Evolutionary conservation across 2,888 invertebrate species (phyloP), one percentile per base, ranked within the genome.

Genomic region (Latheticus oryzae): DNA sequence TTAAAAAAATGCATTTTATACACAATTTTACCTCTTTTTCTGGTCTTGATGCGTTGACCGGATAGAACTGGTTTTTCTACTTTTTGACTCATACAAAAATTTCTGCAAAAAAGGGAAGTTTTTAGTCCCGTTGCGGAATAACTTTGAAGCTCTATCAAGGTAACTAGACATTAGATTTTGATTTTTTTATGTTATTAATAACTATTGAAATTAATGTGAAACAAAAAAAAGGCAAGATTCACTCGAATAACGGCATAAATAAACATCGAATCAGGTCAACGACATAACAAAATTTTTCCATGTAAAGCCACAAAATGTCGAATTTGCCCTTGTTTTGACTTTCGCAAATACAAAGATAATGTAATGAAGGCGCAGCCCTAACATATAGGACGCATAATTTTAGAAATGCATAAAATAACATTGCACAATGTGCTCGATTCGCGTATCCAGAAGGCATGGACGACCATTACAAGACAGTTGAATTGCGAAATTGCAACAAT

Each of bases 11-110:
- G n/a, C n/a, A n/a, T n/a, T n/a, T n/a, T n/a, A n/a, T n/a, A n/a
- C n/a, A n/a, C n/a, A 7, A 8, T 12, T 35, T 83, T 83, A 95
- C 95, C 95, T 95, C 97, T 95, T 93, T 97, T 97, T 91, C 97
- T 93, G 93, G 97, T 96, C 94, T 97, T 97, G 89, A 97, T 96
- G 88, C 97, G 95, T 89, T 96, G 96, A 93, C 97, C 97, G 90
- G 95, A 95, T 90, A 97, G 87, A 89, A 95, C 92, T 90, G 97
- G 97, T 93, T 96, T 95, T 95, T 97, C 96, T 89, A 90, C 93
- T 93, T 97, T 97, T 88, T 96, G 96, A 97, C 95, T 97, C 97
- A 97, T 97, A 95, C 95, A 96, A 95, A 79, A 79, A 79, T 78
- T 78, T 79, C 79, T 79, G 73, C 38, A 78, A 78, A 54, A 67